These are phyloP conservation scores for Berghia stephanieae DNA, from an alignment of 1,140 invertebrate species.

Conservation along the genomic window DNA sequence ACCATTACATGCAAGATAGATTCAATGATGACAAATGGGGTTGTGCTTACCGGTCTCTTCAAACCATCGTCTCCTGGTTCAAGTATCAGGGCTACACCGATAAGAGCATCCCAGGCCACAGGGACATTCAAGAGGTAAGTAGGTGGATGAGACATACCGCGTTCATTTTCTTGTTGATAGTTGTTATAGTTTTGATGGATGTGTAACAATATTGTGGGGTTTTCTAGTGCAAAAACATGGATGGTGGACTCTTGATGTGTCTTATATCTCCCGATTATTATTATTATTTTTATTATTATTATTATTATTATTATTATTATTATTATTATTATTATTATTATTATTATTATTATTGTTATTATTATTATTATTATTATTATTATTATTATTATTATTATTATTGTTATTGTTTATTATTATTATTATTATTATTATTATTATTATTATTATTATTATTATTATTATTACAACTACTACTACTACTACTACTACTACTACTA, in stretches of 20 bases:
- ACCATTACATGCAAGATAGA: constrained; percentile 96
- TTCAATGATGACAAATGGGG: constrained; percentile 98
- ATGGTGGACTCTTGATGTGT: too few relatives aligned
- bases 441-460: background rate
- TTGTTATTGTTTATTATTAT: constrained; percentile 5
- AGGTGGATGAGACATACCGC: too few relatives aligned
- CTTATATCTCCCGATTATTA: too few relatives aligned
- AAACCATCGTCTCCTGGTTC: constrained; percentile 98
- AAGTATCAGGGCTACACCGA: constrained; percentile 92
- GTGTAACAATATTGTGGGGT: background rate
- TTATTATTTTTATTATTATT: too few relatives aligned
- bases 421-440: constrained; percentile 8
- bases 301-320: too few relatives aligned
- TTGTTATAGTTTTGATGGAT: background rate
- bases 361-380: background rate
- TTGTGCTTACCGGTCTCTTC: constrained; percentile 97
- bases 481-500: background rate
- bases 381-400: background rate
- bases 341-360: too few relatives aligned
- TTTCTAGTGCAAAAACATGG: background rate
- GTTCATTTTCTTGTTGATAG: background rate
- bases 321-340: too few relatives aligned
- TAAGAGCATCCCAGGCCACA: constrained; percentile 82
- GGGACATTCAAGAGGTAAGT: constrained; percentile 59
- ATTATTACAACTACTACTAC: background rate